Conservation (phyloP, 2,888 invertebrate genomes). For the Coelogynopora nodosa region DNA sequence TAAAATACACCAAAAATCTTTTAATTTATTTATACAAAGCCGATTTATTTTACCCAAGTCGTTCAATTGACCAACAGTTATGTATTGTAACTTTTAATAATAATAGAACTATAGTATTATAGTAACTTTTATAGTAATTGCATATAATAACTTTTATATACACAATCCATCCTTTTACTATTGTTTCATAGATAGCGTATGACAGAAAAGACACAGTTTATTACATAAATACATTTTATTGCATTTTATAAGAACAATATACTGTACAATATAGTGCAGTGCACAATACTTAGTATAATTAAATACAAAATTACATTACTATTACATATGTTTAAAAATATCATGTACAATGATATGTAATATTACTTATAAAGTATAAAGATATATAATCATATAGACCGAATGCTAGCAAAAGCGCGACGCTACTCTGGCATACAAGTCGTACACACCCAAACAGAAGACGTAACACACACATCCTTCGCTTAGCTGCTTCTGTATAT, state of each 20-base stretch:
- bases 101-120: too few species aligned
- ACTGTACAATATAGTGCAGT: too few species aligned
- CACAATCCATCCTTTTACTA: not conserved
- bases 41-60: too few species aligned
- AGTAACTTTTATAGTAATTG: too few species aligned
- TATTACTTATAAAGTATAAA: not conserved
- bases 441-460: not conserved
- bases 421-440: not conserved
- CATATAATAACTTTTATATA: too few species aligned
- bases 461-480: not conserved
- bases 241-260: not conserved
- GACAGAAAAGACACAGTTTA: not conserved
- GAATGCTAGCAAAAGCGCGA: not conserved
- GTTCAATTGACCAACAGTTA: not conserved
- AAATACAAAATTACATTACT: not conserved
- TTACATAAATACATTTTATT: not conserved
- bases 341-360: not conserved
- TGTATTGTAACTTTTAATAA: not conserved
- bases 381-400: not conserved
- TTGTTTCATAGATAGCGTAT: not conserved
- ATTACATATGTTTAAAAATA: not conserved
- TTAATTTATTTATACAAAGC: too few species aligned
- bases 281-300: too few species aligned
- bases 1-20: too few species aligned
- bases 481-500: not conserved